phyloP scores from a whole-genome alignment of 2,113 vertebrate genomes.

The Abramis brama region DNA sequence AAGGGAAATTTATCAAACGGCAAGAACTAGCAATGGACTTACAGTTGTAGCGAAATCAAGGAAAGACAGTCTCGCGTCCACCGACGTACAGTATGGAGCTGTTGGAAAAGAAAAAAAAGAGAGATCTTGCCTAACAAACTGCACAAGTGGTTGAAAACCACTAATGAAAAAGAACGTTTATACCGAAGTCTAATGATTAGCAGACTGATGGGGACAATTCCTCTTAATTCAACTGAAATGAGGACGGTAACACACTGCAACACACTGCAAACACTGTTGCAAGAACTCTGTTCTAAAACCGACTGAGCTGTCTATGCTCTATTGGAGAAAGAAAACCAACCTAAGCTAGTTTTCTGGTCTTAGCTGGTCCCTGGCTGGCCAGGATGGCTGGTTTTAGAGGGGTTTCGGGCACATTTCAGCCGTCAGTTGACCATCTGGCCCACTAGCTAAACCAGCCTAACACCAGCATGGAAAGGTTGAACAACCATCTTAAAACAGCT shows the following conservation, averaged over 20 bases:
- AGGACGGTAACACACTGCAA: background rate
- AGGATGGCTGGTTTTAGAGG: background rate
- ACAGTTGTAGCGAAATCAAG: constrained; percentile 2
- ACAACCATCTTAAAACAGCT: background rate
- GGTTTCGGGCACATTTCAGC: background rate
- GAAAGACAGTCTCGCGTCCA: background rate
- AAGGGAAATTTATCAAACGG: background rate
- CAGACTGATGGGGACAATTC: background rate
- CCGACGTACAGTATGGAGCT: background rate
- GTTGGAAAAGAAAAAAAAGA: background rate
- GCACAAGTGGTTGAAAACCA: background rate
- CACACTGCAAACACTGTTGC: background rate
- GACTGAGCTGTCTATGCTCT: background rate
- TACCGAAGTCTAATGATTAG: background rate
- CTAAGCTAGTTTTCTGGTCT: background rate
- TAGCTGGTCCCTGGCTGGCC: background rate
- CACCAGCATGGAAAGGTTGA: background rate
- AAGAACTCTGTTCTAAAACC: background rate
- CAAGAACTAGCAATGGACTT: background rate
- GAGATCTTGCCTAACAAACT: background rate
- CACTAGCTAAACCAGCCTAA: background rate
- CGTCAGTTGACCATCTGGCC: background rate
- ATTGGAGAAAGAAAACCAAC: background rate
- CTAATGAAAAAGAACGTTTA: background rate
- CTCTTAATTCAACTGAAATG: background rate